Evolutionary conservation across 2,797 vertebrate species (phyloP).

Genomic region (Philypnodon macrostomus): DNA sequence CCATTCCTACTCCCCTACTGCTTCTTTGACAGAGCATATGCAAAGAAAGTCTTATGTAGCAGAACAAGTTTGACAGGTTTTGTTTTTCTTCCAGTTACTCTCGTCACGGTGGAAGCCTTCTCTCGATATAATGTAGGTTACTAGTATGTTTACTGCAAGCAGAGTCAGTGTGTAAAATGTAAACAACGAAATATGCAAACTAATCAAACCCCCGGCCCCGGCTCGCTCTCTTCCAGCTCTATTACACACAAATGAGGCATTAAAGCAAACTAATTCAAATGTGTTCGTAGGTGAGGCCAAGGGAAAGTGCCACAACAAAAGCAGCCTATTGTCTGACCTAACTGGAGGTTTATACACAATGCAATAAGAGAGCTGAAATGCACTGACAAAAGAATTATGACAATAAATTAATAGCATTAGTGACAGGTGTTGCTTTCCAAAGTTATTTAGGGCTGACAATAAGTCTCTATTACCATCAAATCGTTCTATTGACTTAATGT

Average conservation of each 20-base stretch:
- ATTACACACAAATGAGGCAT: conserved; percentile 41
- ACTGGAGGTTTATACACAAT: not conserved
- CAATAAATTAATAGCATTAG: conserved; percentile 24
- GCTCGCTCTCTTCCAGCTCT: conserved; percentile 27
- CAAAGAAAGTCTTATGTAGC: not conserved
- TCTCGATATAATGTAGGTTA: conserved; percentile 36
- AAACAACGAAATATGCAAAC: conserved; percentile 69
- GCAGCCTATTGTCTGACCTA: not conserved
- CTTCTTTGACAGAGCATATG: conserved; percentile 16
- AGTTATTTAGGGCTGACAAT: conserved; percentile 44
- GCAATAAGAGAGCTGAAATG: not conserved
- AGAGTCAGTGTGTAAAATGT: conserved; percentile 50
- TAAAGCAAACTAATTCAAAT: conserved; percentile 50
- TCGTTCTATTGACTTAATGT: conserved; percentile 55
- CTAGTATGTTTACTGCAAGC: conserved; percentile 63
- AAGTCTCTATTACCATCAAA: conserved; percentile 49
- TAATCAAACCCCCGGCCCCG: conserved; percentile 51
- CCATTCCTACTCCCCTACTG: conserved; percentile 11
- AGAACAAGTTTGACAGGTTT: conserved; percentile 32
- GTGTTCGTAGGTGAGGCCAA: conserved; percentile 22
- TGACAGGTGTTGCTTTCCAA: conserved; percentile 39
- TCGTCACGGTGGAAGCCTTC: conserved; percentile 19
- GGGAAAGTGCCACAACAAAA: conserved; percentile 17
- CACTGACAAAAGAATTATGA: conserved; percentile 4
- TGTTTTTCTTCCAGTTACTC: conserved; percentile 14